Base-by-base conservation (phyloP, 2,888 invertebrate species). In the Andrena dorsata region DNA sequence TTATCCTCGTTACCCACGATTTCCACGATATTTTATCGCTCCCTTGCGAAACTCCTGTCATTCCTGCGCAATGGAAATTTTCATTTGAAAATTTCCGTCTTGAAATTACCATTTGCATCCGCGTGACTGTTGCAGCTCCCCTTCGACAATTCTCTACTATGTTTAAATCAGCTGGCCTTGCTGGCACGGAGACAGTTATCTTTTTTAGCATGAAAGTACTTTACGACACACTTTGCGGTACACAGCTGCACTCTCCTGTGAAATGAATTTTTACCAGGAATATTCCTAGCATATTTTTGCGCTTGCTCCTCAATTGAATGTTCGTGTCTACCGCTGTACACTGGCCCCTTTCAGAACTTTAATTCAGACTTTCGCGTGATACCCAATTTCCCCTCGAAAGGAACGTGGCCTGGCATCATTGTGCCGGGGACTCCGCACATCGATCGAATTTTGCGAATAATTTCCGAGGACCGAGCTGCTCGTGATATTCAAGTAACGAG, bases 181-280 rank as follows among this genome's bases (percentile, higher is more conserved):
- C 56, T 26, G 56, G 56, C 56, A 8, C 13, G 56, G 56, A 56
- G 23, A 56, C 56, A 56, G 56, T 56, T 56, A 56, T 56, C 23
- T 23, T 56, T 56, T 56, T 56, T 26, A 10, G 56, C 23, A 26
- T 8, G 23, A 56, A 56, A 26, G 23, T 56, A 56, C 56, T 56
- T 56, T 56, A 56, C 56, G 23, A 23, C 23, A 56, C 23, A 23
- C 2, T 41, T 41, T 41, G 41, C 41, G 16, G 23, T 13, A 56
- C 23, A 56, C 23, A 56, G 23, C 23, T 26, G 56, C 23, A 56
- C 10, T 20, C 10, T 10, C 53, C 23, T 26, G 26, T 2, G 4
- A 8, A 56, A 56, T 26, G 10, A 20, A 23, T 23, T 23, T 56
- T 26, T 26, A 4, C 23, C 56, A 8, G 10, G 23, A 10, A 56